Evolutionary conservation across 2,113 vertebrate species (phyloP).

Genomic region (Ginglymostoma cirratum): DNA sequence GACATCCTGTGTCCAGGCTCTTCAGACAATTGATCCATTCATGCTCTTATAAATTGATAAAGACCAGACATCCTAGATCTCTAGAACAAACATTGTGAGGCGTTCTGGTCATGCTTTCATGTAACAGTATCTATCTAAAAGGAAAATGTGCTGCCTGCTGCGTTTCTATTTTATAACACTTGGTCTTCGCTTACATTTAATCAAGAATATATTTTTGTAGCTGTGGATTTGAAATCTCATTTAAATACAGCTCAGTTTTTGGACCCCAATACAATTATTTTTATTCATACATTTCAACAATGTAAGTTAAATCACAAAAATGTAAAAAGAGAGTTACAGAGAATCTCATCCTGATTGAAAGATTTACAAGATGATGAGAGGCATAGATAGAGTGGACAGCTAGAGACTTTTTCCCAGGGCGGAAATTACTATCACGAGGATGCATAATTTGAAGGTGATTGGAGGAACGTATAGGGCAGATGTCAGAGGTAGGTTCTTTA

Average conservation of each 20-base stretch:
- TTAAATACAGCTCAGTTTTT: neutral
- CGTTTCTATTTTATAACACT: neutral
- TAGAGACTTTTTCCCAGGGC: no score
- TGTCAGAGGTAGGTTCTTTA: no score
- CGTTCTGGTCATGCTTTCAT: neutral
- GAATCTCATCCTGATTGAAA: neutral
- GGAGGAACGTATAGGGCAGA: no score
- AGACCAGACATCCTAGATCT: neutral
- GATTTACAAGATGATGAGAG: neutral
- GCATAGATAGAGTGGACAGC: no score
- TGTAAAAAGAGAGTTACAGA: neutral
- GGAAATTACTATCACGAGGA: no score
- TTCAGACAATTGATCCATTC: neutral
- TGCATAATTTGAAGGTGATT: no score
- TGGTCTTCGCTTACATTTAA: neutral
- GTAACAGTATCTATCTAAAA: neutral
- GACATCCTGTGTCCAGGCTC: neutral
- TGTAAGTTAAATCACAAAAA: neutral
- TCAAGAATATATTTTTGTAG: neutral
- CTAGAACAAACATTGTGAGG: slow-evolving; percentile 3
- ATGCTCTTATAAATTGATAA: neutral
- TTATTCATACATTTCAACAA: neutral
- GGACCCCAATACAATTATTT: neutral
- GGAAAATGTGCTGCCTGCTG: neutral
- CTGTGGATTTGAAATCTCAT: neutral